Percentiles rank a stretch among this genome's conserved stretches.
Evolutionary conservation across 2,113 vertebrate species (phyloP).

Genomic region (pig (Sus scrofa)): T2T-Sscrofa CM000817.6:45303501-45304000

Average conservation of each 20-base stretch:
- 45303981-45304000: neutral
- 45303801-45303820: neutral
- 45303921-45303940: neutral
- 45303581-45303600: neutral
- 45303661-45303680: neutral
- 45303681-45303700: neutral
- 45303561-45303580: neutral
- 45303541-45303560: neutral
- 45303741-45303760: neutral
- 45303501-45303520: neutral
- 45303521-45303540: neutral
- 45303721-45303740: neutral
- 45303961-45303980: neutral
- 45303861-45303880: neutral
- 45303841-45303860: neutral
- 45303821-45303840: neutral
- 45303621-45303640: neutral
- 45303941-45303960: neutral
- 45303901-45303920: neutral
- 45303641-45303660: neutral
- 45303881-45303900: neutral
- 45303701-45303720: neutral
- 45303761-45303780: neutral
- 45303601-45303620: neutral
- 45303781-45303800: neutral